phyloP scores from a whole-genome alignment of 2,888 invertebrate genomes.

The Stenurella melanura region DNA sequence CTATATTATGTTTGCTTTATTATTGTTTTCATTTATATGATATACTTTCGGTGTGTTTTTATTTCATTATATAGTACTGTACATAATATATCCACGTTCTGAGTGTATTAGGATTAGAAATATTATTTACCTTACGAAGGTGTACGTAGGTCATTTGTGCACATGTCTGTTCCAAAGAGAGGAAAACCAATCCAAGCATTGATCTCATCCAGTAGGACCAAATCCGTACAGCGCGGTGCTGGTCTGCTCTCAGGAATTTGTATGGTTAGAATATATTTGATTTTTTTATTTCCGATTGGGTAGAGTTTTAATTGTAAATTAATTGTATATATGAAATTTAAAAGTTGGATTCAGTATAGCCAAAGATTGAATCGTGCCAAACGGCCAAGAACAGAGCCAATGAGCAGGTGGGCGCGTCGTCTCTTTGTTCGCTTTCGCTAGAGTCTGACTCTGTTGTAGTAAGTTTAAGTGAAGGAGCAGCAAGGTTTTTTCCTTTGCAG shows the following conservation, averaged over 20 bases:
- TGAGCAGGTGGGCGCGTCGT: constrained; percentile 52
- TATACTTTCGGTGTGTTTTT: constrained; percentile 70
- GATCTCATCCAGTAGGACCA: constrained; percentile 70
- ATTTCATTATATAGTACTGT: constrained; percentile 61
- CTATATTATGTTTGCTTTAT: constrained; percentile 63
- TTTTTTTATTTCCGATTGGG: constrained; percentile 50
- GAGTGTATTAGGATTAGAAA: constrained; percentile 66
- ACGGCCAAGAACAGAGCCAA: constrained; percentile 59
- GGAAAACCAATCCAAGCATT: constrained; percentile 72
- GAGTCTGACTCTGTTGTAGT: constrained; percentile 66
- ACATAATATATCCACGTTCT: constrained; percentile 61
- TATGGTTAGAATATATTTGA: constrained; percentile 54
- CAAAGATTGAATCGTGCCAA: constrained; percentile 71
- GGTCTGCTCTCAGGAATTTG: constrained; percentile 71
- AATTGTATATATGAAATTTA: constrained; percentile 61
- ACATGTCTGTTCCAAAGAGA: constrained; percentile 72
- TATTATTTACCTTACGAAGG: constrained; percentile 55
- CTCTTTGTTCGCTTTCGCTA: constrained; percentile 70
- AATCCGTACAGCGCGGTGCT: constrained; percentile 45
- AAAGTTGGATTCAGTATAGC: constrained; percentile 72
- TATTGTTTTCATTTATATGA: constrained; percentile 60
- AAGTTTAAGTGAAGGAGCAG: constrained; percentile 61
- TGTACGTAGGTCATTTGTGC: constrained; percentile 67
- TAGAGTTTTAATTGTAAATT: constrained; percentile 61
- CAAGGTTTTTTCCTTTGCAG: constrained; percentile 59